Evolutionary conservation across 1,140 invertebrate genomes (phyloP), one percentile per base, ranked within the genome.

Genomic region (Agraylea sexmaculata): DNA sequence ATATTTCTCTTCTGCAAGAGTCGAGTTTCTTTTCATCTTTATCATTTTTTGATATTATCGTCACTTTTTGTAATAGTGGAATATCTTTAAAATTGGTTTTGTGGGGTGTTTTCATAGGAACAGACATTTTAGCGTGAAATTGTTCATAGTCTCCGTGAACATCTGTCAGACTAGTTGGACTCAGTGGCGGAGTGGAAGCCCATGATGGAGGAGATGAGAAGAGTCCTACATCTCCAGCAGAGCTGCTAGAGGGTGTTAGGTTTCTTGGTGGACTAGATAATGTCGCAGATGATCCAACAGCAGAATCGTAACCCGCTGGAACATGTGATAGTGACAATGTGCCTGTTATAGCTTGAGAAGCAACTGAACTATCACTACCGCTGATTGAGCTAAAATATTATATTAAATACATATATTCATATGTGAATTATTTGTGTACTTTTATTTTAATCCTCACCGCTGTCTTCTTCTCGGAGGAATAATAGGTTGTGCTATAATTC

Each of bases 241-340:
- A 58, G 46, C 56, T 51, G 41, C 61, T 64, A 4, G 58, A 56
- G 0, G 61, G 52, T 0, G 62, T 58, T 46, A 45, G 64, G 53
- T 55, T 73, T 55, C 53, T 68, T 46, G 48, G 63, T 47, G 45
- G 70, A 58, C 46, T 62, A 35, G 58, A 61, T 23, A 70, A 53
- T 0, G 72, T 73, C 2, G 69, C 67, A 2, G 74, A 74, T 0
- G 73, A 75, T 1, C 73, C 74, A 0, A 77, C 65, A 1, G 74
- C 73, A 22, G 74, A 76, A 51, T 70, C 68, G 38, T 62, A 62
- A 27, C 63, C 60, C 25, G 58, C 40, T 19, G 42, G 52, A 8
- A 45, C 42, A 25, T 55, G 56, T 18, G 52, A 52, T 23, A 64
- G 51, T 19, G 60, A 60, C 42, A 68, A 56, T 18, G 57, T 60